Base-by-base conservation (phyloP, 2,888 invertebrate species). In the Scelioninae gen. 1 region DNA sequence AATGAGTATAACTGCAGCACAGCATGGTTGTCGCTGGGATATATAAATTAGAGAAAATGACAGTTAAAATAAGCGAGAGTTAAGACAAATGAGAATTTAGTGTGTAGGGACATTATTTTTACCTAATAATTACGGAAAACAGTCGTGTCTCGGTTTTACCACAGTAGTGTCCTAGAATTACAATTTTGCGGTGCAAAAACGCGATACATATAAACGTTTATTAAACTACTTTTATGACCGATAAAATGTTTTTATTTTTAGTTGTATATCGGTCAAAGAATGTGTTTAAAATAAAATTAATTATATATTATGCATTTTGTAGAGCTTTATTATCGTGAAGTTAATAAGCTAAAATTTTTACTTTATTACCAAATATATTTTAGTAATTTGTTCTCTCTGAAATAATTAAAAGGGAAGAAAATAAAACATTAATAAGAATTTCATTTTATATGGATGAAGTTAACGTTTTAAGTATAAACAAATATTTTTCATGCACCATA, bases 21-120 rank as follows among this genome's bases (percentile, higher is more conserved):
- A 16, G 23, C 10, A 38, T 29, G 29, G 38, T 55, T 60, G 63
- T 55, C 38, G 62, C 62, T 51, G 38, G 51, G 13, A 65, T 15
- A 75, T 75, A 75, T 75, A 75, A 75, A 75, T 75, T 75, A 55
- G 65, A 65, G 75, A 65, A 75, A 65, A 75, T 75, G 75, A 75
- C 75, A 66, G 55, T 40, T 13, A 58, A 75, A 75, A 75, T 75
- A 75, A 56, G 75, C 49, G 65, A 75, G 47, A 77, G 47, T 77
- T 66, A 62, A 77, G 62, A 62, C 53, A 53, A 69, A 69, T 45
- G 68, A 60, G 68, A 51, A 68, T 76, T 76, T 68, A 60, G 66
- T 66, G 47, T 34, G 47, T 15, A 32, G 62, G 32, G 58, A 51
- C 68, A 76, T 76, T 68, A 76, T 62, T 76, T 77, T 62, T 77